Evolutionary conservation across 2,888 invertebrate genomes (phyloP), one percentile per base, ranked within the genome.

Genomic region (Tineola bisselliella): DNA sequence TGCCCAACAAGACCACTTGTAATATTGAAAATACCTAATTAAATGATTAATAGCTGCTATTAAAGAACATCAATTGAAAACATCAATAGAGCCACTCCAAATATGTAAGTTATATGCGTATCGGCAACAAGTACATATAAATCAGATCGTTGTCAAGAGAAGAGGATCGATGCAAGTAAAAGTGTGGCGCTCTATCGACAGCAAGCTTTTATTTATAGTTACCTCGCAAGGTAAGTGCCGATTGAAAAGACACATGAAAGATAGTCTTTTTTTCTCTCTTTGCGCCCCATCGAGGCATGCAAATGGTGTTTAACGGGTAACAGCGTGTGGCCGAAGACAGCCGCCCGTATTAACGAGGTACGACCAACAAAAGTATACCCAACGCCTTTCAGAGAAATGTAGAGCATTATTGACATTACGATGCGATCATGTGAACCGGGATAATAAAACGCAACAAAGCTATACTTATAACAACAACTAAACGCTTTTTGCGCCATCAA

Each of bases 111-210:
- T 13, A 48, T 15, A 48, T 48, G 15, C 48, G 48, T n/a, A 48
- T 48, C 48, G 48, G 15, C 48, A 38, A 48, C 48, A 48, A 38
- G 48, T 48, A 48, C 48, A 48, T 76, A 78, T 74, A 73, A 76
- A 79, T 80, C 75, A 72, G 72, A 74, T 71, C 64, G 68, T 69
- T 73, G 72, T 70, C 70, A 72, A 71, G 72, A 67, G 70, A 72
- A 72, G 71, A 70, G 70, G 73, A 73, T 73, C 70, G 70, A 72
- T 73, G 74, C 70, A 69, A 80, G 79, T 79, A 81, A 81, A 83
- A 84, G 82, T 80, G 79, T 78, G 76, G 80, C 76, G 78, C 74
- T 71, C 68, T 73, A 77, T 77, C 72, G 76, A 76, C 74, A 77
- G 73, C 70, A 68, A 67, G 71, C 72, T 70, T 72, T 74, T 72